Conservation (phyloP, 2,888 invertebrate genomes). For the Coecobrya sp. region DNA sequence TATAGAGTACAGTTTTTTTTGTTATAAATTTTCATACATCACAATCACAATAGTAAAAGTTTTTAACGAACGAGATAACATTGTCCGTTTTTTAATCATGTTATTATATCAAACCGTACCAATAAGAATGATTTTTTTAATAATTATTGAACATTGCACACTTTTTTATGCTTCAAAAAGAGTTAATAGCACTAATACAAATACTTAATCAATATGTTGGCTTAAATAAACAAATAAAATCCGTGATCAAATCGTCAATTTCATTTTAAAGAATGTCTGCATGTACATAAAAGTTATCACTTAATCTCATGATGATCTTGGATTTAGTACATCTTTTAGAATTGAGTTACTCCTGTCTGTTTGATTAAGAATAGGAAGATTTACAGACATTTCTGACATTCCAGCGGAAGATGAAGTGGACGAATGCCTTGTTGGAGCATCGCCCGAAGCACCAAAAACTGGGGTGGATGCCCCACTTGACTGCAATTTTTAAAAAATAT, state of each 20-base stretch:
- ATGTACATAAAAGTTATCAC: background rate
- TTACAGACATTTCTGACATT: constrained; percentile 85
- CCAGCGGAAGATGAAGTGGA: constrained; percentile 77
- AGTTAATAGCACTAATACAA: background rate
- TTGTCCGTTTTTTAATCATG: constrained; percentile 2
- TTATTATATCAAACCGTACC: background rate
- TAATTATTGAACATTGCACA: constrained; percentile 40
- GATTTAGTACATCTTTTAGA: constrained; percentile 90
- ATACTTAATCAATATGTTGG: background rate
- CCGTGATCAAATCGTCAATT: constrained; percentile 28
- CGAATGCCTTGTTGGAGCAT: constrained; percentile 73
- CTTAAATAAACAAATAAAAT: constrained; percentile 11
- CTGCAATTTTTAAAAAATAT: constrained; percentile 75
- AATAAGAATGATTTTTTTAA: constrained; percentile 8
- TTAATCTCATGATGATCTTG: constrained; percentile 81
- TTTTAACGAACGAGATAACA: constrained; percentile 12
- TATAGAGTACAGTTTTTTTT: background rate
- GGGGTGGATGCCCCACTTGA: constrained; percentile 83
- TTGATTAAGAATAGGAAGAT: constrained; percentile 86
- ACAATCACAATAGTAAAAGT: constrained; percentile 24
- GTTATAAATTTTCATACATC: background rate
- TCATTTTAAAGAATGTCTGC: constrained; percentile 19
- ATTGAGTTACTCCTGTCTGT: constrained; percentile 89
- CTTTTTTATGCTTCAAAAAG: constrained; percentile 4
- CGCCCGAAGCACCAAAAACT: constrained; percentile 79